phyloP scores from a whole-genome alignment of 2,888 invertebrate genomes.

The Eristalinus aeneus region DNA sequence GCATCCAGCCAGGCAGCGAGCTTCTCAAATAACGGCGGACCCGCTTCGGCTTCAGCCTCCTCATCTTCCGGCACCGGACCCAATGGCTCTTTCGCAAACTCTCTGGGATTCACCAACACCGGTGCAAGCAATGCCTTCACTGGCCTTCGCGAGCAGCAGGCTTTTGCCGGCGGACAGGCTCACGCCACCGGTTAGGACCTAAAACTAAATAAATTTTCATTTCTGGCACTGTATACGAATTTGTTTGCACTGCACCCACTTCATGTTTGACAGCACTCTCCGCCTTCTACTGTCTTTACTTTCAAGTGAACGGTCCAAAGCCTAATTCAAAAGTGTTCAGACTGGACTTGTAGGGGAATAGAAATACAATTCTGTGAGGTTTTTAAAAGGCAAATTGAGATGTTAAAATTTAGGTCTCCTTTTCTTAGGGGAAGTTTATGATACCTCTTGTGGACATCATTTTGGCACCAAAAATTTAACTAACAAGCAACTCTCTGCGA shows the following conservation, averaged over 20 bases:
- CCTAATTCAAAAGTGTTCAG: too few species aligned
- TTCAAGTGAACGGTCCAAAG: slow-evolving; percentile 2
- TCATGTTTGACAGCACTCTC: neutral
- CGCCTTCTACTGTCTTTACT: slow-evolving; percentile 13
- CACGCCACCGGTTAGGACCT: slow-evolving; percentile 41
- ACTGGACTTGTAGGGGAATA: too few species aligned
- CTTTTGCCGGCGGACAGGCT: slow-evolving; percentile 34
- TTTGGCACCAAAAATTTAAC: too few species aligned
- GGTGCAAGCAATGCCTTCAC: slow-evolving; percentile 70
- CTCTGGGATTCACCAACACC: slow-evolving; percentile 43
- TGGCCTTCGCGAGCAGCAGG: neutral
- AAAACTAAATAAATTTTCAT: slow-evolving; percentile 26
- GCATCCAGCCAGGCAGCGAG: slow-evolving; percentile 76
- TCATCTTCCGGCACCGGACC: slow-evolving; percentile 53
- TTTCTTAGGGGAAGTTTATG: too few species aligned
- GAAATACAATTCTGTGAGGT: too few species aligned
- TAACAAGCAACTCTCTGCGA: too few species aligned
- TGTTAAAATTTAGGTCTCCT: too few species aligned
- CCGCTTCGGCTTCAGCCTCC: slow-evolving; percentile 57
- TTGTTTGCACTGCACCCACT: slow-evolving; percentile 12
- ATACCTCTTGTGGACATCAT: too few species aligned
- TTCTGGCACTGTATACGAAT: slow-evolving; percentile 31
- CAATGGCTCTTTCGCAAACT: slow-evolving; percentile 54
- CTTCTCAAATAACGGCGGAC: slow-evolving; percentile 58
- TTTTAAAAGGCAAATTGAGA: too few species aligned